phyloP scores from a whole-genome alignment of 2,888 invertebrate genomes.

The Azorinus chamasolen region DNA sequence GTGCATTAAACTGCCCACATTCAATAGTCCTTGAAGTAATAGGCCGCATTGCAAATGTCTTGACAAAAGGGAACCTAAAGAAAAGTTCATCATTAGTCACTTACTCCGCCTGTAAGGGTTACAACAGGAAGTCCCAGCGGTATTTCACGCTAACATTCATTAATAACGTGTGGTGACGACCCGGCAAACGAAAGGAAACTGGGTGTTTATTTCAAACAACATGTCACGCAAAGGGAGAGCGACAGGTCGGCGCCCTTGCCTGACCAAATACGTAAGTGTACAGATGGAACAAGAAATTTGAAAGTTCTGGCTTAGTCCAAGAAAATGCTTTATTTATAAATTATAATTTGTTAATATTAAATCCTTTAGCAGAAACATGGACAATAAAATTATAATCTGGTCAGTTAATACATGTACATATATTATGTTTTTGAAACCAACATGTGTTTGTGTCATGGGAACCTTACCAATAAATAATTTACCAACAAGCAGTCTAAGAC shows the following conservation, averaged over 20 bases:
- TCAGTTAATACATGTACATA: too few species aligned
- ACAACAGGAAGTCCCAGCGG: constrained; percentile 61
- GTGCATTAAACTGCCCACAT: constrained; percentile 14
- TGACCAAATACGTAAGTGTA: not conserved
- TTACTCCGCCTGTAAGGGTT: constrained; percentile 46
- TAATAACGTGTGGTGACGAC: constrained; percentile 11
- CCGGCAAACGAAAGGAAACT: constrained; percentile 10
- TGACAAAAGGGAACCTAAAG: constrained; percentile 7
- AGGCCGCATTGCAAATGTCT: constrained; percentile 31
- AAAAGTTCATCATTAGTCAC: constrained; percentile 56
- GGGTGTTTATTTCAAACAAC: constrained; percentile 36
- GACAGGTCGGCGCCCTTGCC: constrained; percentile 49
- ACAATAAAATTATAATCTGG: too few species aligned
- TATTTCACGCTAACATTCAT: constrained; percentile 64
- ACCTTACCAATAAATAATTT: too few species aligned
- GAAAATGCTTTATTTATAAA: too few species aligned
- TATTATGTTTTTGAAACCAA: too few species aligned
- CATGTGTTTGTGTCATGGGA: too few species aligned
- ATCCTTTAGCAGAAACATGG: too few species aligned
- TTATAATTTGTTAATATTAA: too few species aligned
- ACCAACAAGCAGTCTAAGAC: too few species aligned
- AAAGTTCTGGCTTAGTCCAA: too few species aligned
- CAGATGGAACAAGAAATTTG: too few species aligned
- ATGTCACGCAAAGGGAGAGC: constrained; percentile 49
- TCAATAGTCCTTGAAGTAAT: constrained; percentile 52